Base-by-base conservation (phyloP, 1,140 invertebrate genomes). In the Drosophila repleta region DNA sequence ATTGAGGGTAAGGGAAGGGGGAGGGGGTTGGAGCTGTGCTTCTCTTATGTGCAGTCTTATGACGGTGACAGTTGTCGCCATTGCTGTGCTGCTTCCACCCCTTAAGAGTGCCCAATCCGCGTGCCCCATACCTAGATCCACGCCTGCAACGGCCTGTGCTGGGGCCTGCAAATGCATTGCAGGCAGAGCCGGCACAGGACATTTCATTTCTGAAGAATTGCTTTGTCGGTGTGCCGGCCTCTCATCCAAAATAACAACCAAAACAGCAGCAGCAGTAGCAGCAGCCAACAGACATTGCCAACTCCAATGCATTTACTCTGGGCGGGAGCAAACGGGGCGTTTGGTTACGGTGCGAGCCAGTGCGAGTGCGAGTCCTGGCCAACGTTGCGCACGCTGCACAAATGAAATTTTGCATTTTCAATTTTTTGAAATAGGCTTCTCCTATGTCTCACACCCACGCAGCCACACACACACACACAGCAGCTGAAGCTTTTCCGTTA, bases 151-250 rank as follows among this genome's bases (percentile, higher is more conserved):
- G 13, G 29, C 39, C 51, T 20, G 41, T 48, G 49, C 21, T 48
- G 60, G 70, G 56, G 62, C 57, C 68, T 73, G 77, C 58, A 81
- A 88, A 83, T 88, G 82, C 83, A 85, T 46, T 87, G 77, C 78
- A 48, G 66, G 37, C 66, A 68, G 49, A 71, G 58, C 57, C 51
- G 52, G 65, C 49, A 20, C 75, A 89, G 84, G 76, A 88, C 83
- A 88, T 88, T 89, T 88, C 83, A 88, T 88, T 89, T 88, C 83
- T 88, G 83, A 88, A 88, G 83, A 88, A 88, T 88, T 88, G 83
- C 83, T 88, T 89, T 87, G 82, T 82, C 80, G 70, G 53, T 68
- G 43, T 57, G 57, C 29, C 76, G 46, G 45, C 29, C 52, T 58
- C 46, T 39, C 70, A 63, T 51, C 70, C 78, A 79, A 84, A 76